A percentile compares a stretch with the other conserved stretches of the same genome.
Conservation (phyloP, 2,113 vertebrate genomes). For the Indri indri region DNA sequence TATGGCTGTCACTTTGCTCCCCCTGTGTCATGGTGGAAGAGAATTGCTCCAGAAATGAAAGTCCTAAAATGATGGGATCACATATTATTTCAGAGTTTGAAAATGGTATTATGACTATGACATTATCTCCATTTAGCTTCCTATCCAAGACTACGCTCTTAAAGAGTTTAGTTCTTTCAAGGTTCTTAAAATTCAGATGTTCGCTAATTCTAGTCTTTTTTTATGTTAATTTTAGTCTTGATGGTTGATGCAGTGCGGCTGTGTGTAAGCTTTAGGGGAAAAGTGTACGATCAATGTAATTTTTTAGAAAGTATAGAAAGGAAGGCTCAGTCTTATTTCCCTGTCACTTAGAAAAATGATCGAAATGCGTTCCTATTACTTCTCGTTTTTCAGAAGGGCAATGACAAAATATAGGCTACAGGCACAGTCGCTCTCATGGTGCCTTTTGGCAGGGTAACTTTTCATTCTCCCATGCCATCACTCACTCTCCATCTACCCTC, state of each 20-base stretch:
- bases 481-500: neutral
- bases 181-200: neutral
- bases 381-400: conserved; percentile 49
- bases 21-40: neutral
- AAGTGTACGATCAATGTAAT: neutral
- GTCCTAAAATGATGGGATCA: neutral
- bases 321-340: conserved; percentile 8
- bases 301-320: conserved; percentile 31
- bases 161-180: neutral
- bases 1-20: neutral
- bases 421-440: neutral
- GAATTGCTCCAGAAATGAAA: neutral
- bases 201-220: neutral
- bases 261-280: neutral
- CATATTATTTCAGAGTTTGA: neutral
- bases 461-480: neutral
- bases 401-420: neutral
- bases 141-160: neutral
- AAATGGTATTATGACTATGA: neutral
- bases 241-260: neutral
- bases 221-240: conserved; percentile 10
- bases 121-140: neutral
- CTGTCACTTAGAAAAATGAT: conserved; percentile 58
- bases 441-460: neutral
- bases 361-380: conserved; percentile 18